Base-by-base conservation (phyloP, 2,113 vertebrate species). In the Pseudopodoces humilis region DNA sequence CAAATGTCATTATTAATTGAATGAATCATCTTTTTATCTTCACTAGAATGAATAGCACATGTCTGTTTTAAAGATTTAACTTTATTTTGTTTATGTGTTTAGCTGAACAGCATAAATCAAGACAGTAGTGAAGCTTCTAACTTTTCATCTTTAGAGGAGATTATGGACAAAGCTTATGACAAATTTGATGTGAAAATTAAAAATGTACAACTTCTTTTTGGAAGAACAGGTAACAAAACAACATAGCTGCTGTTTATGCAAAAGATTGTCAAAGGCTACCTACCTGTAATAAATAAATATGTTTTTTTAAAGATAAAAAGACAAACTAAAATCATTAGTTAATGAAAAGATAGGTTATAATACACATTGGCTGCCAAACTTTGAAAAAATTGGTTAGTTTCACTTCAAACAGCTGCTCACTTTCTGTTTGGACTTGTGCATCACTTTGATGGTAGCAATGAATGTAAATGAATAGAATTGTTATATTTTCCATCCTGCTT, bases 101-200 rank as follows among this genome's bases (percentile, higher is more conserved):
- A 99, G 99, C 95, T 99, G 68, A 98, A 98, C 96, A 99, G 99
- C 72, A 97, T 99, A 70, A 97, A 98, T 87, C 98, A 99, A 97
- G 90, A 89, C 43, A 62, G 88, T 30, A 97, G 95, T 41, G 96
- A 97, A 49, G 81, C 97, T 13, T 97, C 97, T 5, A 98, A 92
- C 84, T 98, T 97, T 93, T 98, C 98, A 9, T 99, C 99, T 37
- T 96, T 99, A 83, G 99, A 99, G 94, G 99, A 99, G 93, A 99
- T 99, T 82, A 99, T 99, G 98, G 99, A 99, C 89, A 98, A 99
- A 86, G 99, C 99, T 33, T 99, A 99, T 70, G 99, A 99, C 94
- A 98, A 98, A 84, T 99, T 99, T 96, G 98, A 98, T 55, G 96
- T 99, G 69, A 97, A 99, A 96, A 98, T 99, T 58, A 98, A 98